These are phyloP conservation scores for Pagetopsis macropterus DNA, from an alignment of 2,797 vertebrate genomes.

Conservation along the genomic window DNA sequence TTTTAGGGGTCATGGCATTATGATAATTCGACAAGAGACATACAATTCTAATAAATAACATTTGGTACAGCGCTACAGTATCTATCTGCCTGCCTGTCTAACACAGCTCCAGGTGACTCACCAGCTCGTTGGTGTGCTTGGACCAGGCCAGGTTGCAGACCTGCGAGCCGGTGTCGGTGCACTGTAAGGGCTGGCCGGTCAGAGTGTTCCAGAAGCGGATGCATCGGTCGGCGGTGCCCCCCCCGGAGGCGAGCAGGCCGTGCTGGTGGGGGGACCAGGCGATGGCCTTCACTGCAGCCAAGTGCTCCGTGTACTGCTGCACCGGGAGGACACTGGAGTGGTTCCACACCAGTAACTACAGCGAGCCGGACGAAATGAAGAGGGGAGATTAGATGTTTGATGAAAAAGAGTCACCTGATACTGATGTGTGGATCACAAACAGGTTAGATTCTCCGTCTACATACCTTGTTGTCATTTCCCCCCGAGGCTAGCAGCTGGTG, in stretches of 20 bases:
- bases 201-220: conserved; percentile 99
- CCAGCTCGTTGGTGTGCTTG: conserved; percentile 97
- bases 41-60: too few relatives aligned
- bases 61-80: too few relatives aligned
- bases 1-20: too few relatives aligned
- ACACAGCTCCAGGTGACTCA: conserved; percentile 70
- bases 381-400: background rate
- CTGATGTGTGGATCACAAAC: conserved; percentile 6
- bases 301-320: conserved; percentile 97
- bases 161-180: conserved; percentile 96
- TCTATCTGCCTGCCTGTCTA: background rate
- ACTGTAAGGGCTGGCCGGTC: conserved; percentile 95
- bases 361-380: background rate
- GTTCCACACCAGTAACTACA: conserved; percentile 96
- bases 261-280: conserved; percentile 99
- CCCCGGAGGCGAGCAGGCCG: conserved; percentile 93
- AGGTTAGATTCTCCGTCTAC: background rate
- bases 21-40: too few relatives aligned
- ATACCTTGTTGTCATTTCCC: conserved; percentile 98
- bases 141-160: conserved; percentile 99
- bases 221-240: conserved; percentile 96
- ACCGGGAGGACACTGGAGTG: conserved; percentile 95
- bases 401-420: background rate
- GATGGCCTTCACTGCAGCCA: conserved; percentile 97
- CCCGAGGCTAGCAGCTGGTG: conserved; percentile 98